Evolutionary conservation across 2,797 vertebrate species (phyloP).

Genomic region (Sus cebifrons): DNA sequence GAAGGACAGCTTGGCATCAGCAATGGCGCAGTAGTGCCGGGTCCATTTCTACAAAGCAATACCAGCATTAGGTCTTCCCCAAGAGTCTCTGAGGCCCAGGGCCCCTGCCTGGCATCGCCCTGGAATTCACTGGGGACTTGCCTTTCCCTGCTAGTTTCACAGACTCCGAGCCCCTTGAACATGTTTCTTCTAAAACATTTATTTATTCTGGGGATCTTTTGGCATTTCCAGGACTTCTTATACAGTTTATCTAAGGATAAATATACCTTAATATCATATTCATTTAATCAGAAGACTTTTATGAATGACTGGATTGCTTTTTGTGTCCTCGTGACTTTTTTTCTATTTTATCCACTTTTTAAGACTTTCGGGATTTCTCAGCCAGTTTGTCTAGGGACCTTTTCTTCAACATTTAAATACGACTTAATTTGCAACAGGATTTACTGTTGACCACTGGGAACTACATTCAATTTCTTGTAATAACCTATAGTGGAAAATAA

Average conservation of each 20-base stretch:
- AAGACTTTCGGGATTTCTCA: not conserved
- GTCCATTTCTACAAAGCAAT: conserved; percentile 94
- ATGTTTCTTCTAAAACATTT: not conserved
- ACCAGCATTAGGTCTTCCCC: not conserved
- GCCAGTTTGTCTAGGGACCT: not conserved
- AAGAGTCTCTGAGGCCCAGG: not conserved
- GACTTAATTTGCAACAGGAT: not conserved
- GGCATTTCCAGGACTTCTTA: not conserved
- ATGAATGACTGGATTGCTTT: not conserved
- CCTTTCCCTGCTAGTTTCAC: not conserved
- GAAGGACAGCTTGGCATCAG: conserved; percentile 96
- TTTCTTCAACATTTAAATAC: not conserved
- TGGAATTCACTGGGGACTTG: not conserved
- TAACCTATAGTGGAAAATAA: no score
- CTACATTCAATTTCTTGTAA: no score
- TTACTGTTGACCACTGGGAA: no score
- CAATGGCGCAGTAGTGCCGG: conserved; percentile 96
- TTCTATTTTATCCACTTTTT: not conserved
- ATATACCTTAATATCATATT: fast-evolving
- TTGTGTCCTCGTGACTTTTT: not conserved
- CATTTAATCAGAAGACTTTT: not conserved
- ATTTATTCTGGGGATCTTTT: not conserved
- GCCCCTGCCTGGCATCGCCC: not conserved
- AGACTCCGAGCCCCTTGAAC: not conserved
- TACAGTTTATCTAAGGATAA: not conserved